phyloP scores from a whole-genome alignment of 1,140 invertebrate species.

The Propsilocerus akamusi region DNA sequence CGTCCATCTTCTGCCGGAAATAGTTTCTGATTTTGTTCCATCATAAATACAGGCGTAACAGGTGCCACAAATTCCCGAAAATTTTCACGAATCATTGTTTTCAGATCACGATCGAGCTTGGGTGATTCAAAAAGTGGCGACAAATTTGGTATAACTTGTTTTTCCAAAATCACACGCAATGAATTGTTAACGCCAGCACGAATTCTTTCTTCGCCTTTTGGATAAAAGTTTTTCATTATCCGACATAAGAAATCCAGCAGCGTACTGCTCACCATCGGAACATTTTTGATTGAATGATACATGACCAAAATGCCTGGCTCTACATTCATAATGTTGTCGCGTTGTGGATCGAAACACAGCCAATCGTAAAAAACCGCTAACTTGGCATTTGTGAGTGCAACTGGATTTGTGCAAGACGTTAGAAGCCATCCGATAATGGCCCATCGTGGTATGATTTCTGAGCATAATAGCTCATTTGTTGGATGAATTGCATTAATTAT shows the following conservation, averaged over 20 bases:
- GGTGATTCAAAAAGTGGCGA: constrained; percentile 84
- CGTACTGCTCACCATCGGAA: constrained; percentile 87
- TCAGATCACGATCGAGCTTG: constrained; percentile 77
- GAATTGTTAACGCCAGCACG: constrained; percentile 80
- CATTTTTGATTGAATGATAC: constrained; percentile 91
- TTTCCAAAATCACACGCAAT: constrained; percentile 83
- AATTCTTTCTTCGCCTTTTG: constrained; percentile 65
- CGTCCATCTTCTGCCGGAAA: neutral
- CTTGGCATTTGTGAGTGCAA: constrained; percentile 89
- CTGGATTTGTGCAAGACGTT: constrained; percentile 86
- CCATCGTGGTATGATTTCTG: constrained; percentile 97
- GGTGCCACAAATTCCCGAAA: constrained; percentile 79
- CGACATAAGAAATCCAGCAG: constrained; percentile 89
- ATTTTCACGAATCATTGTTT: constrained; percentile 68
- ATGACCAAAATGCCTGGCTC: constrained; percentile 97
- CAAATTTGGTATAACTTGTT: constrained; percentile 65
- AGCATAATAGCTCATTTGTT: constrained; percentile 89
- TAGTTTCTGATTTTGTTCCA: constrained; percentile 17
- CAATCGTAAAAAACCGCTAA: constrained; percentile 94
- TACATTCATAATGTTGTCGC: constrained; percentile 98
- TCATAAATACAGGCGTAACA: constrained; percentile 20
- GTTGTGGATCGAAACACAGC: constrained; percentile 87
- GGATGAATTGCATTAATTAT: constrained; percentile 97
- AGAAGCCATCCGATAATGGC: constrained; percentile 96
- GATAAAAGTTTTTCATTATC: constrained; percentile 88